Base-by-base conservation (phyloP, 2,888 invertebrate genomes). In the Dendrolimus houi region DNA sequence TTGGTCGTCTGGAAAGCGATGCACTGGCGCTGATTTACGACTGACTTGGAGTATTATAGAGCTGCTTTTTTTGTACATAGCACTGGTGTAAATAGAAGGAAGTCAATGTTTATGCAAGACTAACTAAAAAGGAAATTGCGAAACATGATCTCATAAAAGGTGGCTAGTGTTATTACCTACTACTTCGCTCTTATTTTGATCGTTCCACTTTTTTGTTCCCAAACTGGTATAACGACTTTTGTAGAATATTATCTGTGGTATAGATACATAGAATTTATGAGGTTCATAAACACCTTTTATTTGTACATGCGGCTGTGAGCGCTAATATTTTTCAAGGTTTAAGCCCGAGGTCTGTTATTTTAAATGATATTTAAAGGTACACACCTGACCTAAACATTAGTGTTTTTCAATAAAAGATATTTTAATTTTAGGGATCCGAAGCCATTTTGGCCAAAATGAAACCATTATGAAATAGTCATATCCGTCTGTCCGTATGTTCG, bases 11-110 rank as follows among this genome's bases (percentile, higher is more conserved):
- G 3, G 29, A 29, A 29, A 58, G 70, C 68, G 75, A 77, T 78
- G 82, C 82, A 77, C 82, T 67, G 70, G 67, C 84, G 80, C 76
- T 71, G 83, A 82, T 84, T 81, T 83, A 81, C 74, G 66, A 69
- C 65, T 65, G 64, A 64, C 66, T 66, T 66, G 63, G 61, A 53
- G 54, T 61, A 63, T 64, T 62, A 65, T 61, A 77, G 87, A 87
- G 86, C 86, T 88, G 88, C 77, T 73, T 12, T 71, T 67, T 71
- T 59, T 57, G 60, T 65, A 61, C 63, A 66, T 72, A 70, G 68
- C 72, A 70, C 68, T 71, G 70, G 69, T 65, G 72, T 74, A 47
- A 47, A 47, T 47, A 47, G 47, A 47, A 75, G 81, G 82, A 82
- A 83, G 80, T 76, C 67, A 68, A 68, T 79, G 75, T 79, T 81